Evolutionary conservation across 2,888 invertebrate genomes (phyloP), one percentile per base, ranked within the genome.

Genomic region (Oeneis ivallda): DNA sequence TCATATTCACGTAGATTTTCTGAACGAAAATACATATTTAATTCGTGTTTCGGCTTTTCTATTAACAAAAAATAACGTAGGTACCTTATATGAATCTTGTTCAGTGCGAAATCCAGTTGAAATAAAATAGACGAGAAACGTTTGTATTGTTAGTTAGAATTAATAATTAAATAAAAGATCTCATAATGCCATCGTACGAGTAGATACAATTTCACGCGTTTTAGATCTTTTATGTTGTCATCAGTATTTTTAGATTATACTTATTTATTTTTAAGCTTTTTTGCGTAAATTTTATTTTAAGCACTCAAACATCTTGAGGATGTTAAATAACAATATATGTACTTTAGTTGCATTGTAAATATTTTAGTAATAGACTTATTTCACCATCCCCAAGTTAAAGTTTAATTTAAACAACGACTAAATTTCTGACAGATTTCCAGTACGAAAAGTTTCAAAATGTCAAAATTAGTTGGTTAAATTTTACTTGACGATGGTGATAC

Each of bases 251-350:
- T 58, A 45, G 58, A 26, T 32, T 45, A 32, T 45, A 26, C 45
- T 57, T 58, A 26, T 58, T 57, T 58, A 58, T 58, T 45, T 45
- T 15, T 58, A 58, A 45, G 26, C 37, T 54, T 52, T 54, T 50
- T 54, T 50, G 9, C 15, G 19, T 50, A 17, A 37, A 7, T 37
- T 37, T 37, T 37, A n/a, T 17, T 15, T 10, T 37, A 54, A 17
- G 54, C 13, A 41, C 17, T 56, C 19, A 1, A 54, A 56, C 39
- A 56, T 56, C 41, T 15, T 13, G 11, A 11, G 7, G 56, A 56
- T 56, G 41, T 41, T 39, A 37, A 41, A 56, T 39, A 41, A 17
- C 8, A 13, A 7, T 45, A 1, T 58, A 58, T 15, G n/a, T n/a
- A n/a, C n/a, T 45, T 58, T 26, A 47, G 34, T 26, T 47, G 9